Conservation (phyloP, 35 echinoderm and acorn worm species). For the Ophiothrix spiculata region DNA sequence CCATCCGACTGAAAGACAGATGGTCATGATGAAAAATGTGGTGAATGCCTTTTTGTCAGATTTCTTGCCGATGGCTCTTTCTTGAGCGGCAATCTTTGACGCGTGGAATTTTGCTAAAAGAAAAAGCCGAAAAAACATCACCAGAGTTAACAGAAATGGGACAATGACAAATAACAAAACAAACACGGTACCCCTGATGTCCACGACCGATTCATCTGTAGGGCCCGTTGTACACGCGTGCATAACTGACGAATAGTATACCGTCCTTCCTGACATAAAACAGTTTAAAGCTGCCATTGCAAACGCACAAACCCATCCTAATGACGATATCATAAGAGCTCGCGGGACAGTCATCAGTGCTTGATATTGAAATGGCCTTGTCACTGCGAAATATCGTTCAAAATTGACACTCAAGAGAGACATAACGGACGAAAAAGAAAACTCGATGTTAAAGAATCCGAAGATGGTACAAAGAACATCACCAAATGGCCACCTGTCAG, state of each 20-base stretch:
- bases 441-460: constrained; percentile 16
- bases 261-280: background rate
- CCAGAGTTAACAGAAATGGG: background rate
- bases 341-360: constrained; percentile 13
- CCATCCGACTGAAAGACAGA: background rate
- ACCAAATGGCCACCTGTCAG: constrained; percentile 21
- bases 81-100: background rate
- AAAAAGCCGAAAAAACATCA: background rate
- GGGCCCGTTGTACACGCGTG: background rate
- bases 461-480: background rate
- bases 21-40: background rate
- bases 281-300: background rate
- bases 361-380: constrained; percentile 9
- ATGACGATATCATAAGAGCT: background rate
- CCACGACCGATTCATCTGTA: background rate
- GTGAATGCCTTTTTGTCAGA: constrained; percentile 3
- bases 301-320: background rate
- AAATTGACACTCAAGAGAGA: constrained; percentile 10
- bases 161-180: background rate
- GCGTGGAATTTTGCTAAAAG: background rate
- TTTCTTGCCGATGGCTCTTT: background rate
- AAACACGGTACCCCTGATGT: background rate
- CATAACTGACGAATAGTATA: background rate
- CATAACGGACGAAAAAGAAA: background rate
- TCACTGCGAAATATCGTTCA: constrained; percentile 18